Evolutionary conservation across 2,797 vertebrate genomes (phyloP), one percentile per base, ranked within the genome.

Genomic region (Tragelaphus eurycerus): DNA sequence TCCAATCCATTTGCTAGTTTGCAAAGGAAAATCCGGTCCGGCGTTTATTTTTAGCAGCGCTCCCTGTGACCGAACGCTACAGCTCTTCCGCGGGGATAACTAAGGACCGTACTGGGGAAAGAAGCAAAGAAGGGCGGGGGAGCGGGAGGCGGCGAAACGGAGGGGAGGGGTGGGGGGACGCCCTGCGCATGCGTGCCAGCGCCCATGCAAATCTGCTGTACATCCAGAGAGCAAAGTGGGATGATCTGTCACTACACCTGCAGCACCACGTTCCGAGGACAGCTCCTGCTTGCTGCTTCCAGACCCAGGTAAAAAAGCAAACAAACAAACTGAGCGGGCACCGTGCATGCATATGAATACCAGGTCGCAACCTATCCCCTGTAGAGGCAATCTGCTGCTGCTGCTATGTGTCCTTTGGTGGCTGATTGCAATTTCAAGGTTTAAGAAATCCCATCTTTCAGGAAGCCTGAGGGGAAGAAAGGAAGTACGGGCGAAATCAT

Each of bases 221-320:
- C 95, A 95, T 95, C 91, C 98, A 84, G 98, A 93, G 97, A 98
- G 98, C 98, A 86, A 97, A 98, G 98, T 97, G 98, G 98, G 98
- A 98, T 96, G 98, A 98, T 98, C 98, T 97, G 98, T 98, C 98
- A 98, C 98, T 98, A 97, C 97, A 98, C 98, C 98, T 98, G 98
- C 99, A 99, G 99, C 98, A 98, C 98, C 98, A 97, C 98, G 96
- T 96, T 95, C 82, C 81, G 98, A 97, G 99, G 98, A 99, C 98
- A 98, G 98, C 98, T 98, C 98, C 98, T 55, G 95, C 97, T 98
- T 52, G 97, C 98, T 67, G 98, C 98, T 97, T 93, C 96, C 96
- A 92, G 97, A 92, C 54, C 52, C 96, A 97, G 97, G 97, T 96
- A 98, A 98, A 96, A 87, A 84, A 93, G 71, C 11, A 43, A 78